Evolutionary conservation across 2,888 invertebrate species (phyloP).

Genomic region (Stramonita haemastoma): DNA sequence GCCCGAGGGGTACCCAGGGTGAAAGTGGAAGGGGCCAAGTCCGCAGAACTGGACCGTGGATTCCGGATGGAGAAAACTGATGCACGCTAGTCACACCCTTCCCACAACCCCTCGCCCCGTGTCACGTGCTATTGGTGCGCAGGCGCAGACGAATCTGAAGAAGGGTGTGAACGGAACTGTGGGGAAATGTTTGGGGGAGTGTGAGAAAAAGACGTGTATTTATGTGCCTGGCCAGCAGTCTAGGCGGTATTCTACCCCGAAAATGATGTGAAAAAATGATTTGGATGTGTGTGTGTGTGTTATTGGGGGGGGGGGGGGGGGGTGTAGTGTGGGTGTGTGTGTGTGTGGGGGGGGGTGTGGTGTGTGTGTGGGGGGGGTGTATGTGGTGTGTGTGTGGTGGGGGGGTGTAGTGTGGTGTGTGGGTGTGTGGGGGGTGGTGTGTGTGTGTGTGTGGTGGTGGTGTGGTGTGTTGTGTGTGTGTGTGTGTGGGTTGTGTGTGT

Average conservation of each 20-base stretch:
- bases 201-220: conserved; percentile 58
- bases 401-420: background rate
- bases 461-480: background rate
- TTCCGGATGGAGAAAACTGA: conserved; percentile 60
- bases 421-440: too few species aligned
- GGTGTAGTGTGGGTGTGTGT: background rate
- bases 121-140: conserved; percentile 56
- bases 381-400: background rate
- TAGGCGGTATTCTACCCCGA: conserved; percentile 50
- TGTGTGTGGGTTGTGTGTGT: background rate
- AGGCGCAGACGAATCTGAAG: conserved; percentile 55
- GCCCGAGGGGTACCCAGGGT: conserved; percentile 59
- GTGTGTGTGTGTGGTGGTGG: too few species aligned
- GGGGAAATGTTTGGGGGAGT: conserved; percentile 57
- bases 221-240: conserved; percentile 57
- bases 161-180: conserved; percentile 57
- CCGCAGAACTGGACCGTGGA: conserved; percentile 60
- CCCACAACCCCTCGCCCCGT: conserved; percentile 56
- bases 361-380: background rate
- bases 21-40: conserved; percentile 58
- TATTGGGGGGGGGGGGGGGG: background rate
- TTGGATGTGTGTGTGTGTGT: background rate
- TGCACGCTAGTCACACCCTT: conserved; percentile 57
- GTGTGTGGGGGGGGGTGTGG: background rate
- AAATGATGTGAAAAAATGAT: conserved; percentile 46